Percentiles rank a stretch among this genome's conserved stretches.
These are phyloP conservation scores for Parambassis ranga DNA, from an alignment of 2,797 vertebrate species.

Conservation along the genomic window DNA sequence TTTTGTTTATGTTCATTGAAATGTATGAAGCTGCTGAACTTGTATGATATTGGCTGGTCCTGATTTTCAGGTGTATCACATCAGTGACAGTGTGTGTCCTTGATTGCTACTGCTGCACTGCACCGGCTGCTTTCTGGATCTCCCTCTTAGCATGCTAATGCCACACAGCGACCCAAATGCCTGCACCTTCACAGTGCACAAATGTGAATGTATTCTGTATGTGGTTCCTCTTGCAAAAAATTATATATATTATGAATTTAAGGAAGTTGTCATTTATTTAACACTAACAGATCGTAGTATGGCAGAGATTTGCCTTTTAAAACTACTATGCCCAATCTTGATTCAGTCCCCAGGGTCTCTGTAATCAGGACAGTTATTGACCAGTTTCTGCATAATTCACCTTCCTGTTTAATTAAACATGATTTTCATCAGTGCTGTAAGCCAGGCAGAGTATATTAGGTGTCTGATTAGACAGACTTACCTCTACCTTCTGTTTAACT, in stretches of 20 bases:
- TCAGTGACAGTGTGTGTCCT: slow-evolving; percentile 45
- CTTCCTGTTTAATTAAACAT: slow-evolving; percentile 31
- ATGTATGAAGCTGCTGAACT: slow-evolving; percentile 8
- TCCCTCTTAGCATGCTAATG: slow-evolving; percentile 45
- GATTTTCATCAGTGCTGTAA: background rate
- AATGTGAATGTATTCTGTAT: slow-evolving; percentile 7
- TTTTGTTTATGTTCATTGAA: background rate
- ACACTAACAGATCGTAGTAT: too few relatives aligned
- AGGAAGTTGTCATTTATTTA: too few relatives aligned
- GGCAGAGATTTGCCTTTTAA: background rate
- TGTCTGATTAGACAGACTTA: background rate
- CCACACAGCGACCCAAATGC: background rate
- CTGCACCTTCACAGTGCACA: slow-evolving; percentile 16
- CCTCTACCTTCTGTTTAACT: background rate
- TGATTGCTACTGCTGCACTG: slow-evolving; percentile 35
- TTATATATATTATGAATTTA: too few relatives aligned
- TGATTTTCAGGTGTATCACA: slow-evolving; percentile 41
- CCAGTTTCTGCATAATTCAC: slow-evolving; percentile 30
- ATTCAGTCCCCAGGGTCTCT: background rate
- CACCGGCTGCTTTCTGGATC: slow-evolving; percentile 33
- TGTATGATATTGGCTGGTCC: slow-evolving; percentile 9
- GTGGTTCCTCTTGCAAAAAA: too few relatives aligned
- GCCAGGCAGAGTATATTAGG: background rate
- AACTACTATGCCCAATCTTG: background rate
- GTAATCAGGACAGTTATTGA: slow-evolving; percentile 19